Base-by-base conservation (phyloP, 2,113 vertebrate species). In the Glareola pratincola region DNA sequence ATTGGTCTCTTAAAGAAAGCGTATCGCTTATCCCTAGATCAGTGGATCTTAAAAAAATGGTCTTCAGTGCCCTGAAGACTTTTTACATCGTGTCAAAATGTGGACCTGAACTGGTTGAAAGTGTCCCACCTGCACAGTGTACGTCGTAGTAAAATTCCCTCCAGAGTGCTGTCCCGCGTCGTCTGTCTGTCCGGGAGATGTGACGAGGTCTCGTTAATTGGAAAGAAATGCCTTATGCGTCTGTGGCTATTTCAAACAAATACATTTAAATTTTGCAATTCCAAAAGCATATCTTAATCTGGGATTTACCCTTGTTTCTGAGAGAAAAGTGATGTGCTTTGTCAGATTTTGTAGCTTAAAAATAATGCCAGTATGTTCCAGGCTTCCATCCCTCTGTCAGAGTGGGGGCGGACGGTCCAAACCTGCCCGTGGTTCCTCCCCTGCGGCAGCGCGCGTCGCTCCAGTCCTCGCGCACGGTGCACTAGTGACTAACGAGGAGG, bases 81-180 rank as follows among this genome's bases (percentile, higher is more conserved):
- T 71, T 51, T 48, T 47, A 71, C 48, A 43, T 72, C 8, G 3
- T 91, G 91, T 95, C 81, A 50, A 76, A 91, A 66, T 30, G 68
- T 66, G 93, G 91, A 50, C 37, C 87, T 76, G 93, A 92, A 34
- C 62, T 60, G 64, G 94, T 75, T 82, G 82, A 36, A 23, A 37
- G 86, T 88, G 95, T 94, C 88, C 91, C 82, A 81, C 76, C 88
- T 24, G 18, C 36, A 22, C 47, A 59, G 82, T 17, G 9, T 8
- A 0, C 15, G 20, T 88, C 1, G 0, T 34, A 34, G 78, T 27
- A 5, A 41, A 6, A 16, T 3, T 0, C 4, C 86, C 94, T 34
- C 68, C 20, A 10, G 73, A 59, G 83, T 34, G 50, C 72, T 72
- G 82, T 34, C 91, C 83, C 76, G 1, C 51, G 41, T 12, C 43